These are phyloP conservation scores for Furcula furcula DNA, from an alignment of 2,888 invertebrate genomes.

Conservation along the genomic window DNA sequence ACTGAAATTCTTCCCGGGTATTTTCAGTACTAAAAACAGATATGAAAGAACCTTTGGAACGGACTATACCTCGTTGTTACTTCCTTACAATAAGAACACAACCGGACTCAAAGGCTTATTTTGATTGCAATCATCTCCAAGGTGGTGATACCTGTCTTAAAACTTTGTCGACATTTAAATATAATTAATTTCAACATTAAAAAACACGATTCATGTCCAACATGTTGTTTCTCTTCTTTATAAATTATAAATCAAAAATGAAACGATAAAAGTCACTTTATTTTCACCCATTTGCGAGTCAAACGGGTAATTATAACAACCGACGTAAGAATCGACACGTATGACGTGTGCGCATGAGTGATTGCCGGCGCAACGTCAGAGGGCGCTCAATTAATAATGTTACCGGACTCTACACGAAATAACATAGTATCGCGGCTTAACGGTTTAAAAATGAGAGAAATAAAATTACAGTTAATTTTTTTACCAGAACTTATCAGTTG, in stretches of 20 bases:
- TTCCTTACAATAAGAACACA: too few species aligned
- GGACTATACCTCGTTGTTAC: too few species aligned
- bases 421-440: too few species aligned
- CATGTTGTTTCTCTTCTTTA: background rate
- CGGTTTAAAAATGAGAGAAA: too few species aligned
- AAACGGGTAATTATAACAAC: conserved; percentile 36
- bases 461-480: too few species aligned
- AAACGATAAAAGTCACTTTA: conserved; percentile 19
- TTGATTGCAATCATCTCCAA: too few species aligned
- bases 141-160: background rate
- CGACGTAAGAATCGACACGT: conserved; percentile 34
- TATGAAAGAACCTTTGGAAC: too few species aligned
- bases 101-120: too few species aligned
- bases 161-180: conserved; percentile 1
- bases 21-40: too few species aligned
- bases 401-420: too few species aligned
- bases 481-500: too few species aligned
- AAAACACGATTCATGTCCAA: background rate
- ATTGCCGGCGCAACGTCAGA: conserved; percentile 22
- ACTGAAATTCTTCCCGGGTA: too few species aligned
- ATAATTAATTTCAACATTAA: conserved; percentile 2
- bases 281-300: conserved; percentile 25
- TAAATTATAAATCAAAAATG: background rate
- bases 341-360: conserved; percentile 30
- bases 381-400: conserved; percentile 26